phyloP scores from a whole-genome alignment of 1,140 invertebrate species.

The Globodera rostochiensis region DNA sequence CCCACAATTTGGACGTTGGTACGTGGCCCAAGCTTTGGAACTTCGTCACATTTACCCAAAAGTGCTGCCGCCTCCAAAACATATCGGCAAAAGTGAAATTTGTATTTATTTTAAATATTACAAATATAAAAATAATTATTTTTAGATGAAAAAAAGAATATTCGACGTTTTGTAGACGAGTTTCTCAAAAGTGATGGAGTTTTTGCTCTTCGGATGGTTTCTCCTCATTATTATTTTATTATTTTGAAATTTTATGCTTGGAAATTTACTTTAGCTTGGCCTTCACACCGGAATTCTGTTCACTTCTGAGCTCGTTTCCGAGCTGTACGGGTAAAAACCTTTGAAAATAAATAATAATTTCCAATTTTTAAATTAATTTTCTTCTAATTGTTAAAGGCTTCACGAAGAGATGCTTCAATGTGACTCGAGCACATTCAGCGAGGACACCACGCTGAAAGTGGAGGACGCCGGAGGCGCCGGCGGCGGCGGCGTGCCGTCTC shows the following conservation, averaged over 20 bases:
- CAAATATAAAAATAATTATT: slow-evolving; percentile 13
- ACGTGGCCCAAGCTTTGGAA: slow-evolving; percentile 48
- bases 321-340: slow-evolving; percentile 8
- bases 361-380: too few relatives aligned
- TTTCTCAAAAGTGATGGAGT: slow-evolving; percentile 69
- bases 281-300: slow-evolving; percentile 28
- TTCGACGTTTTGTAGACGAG: slow-evolving; percentile 66
- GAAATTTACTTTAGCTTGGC: not conserved
- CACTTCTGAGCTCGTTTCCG: slow-evolving; percentile 21
- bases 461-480: slow-evolving; percentile 15
- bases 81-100: not conserved
- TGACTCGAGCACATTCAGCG: slow-evolving; percentile 17
- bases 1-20: slow-evolving; percentile 57
- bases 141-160: slow-evolving; percentile 45
- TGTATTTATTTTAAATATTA: not conserved
- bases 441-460: slow-evolving; percentile 21
- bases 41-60: slow-evolving; percentile 38
- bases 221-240: slow-evolving; percentile 39
- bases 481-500: not conserved
- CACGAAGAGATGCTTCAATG: slow-evolving; percentile 12
- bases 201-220: slow-evolving; percentile 68
- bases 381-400: slow-evolving; percentile 2
- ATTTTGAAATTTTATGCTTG: not conserved
- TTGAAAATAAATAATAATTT: not conserved
- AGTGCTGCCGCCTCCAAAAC: not conserved